Conservation (phyloP, 2,113 vertebrate species). For the Oncorhynchus tshawytscha region DNA sequence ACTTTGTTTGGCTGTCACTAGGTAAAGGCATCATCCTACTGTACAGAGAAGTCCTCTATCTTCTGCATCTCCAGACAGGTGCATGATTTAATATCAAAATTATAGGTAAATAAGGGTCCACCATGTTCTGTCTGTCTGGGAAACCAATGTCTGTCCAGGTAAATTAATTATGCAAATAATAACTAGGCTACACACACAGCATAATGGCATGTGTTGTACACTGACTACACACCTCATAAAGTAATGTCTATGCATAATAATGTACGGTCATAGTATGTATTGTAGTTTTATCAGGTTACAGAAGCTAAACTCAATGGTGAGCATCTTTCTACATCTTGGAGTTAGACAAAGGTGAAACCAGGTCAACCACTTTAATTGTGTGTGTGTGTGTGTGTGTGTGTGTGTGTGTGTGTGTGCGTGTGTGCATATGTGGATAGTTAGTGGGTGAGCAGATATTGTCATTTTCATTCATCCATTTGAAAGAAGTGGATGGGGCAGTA, state of each 20-base stretch:
- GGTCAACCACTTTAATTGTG: background rate
- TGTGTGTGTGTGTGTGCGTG: too few relatives aligned
- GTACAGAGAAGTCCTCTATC: background rate
- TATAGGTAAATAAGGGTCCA: background rate
- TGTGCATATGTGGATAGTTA: background rate
- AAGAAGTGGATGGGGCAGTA: background rate
- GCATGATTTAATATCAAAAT: background rate
- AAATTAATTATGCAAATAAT: background rate
- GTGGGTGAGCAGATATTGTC: background rate
- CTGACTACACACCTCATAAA: background rate
- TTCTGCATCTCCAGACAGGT: background rate
- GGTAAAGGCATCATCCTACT: background rate
- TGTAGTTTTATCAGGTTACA: background rate
- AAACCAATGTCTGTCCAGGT: background rate
- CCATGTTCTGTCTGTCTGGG: background rate
- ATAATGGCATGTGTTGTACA: background rate
- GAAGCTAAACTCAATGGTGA: background rate
- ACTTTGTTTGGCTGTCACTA: too few relatives aligned
- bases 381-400: background rate
- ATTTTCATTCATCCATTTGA: background rate
- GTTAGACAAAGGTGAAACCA: background rate
- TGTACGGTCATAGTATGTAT: background rate
- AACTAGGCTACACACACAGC: background rate
- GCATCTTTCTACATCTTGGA: background rate
- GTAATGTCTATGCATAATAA: too few relatives aligned